Conservation (phyloP, 1,140 invertebrate genomes). For the Papilio polyxenes region DNA sequence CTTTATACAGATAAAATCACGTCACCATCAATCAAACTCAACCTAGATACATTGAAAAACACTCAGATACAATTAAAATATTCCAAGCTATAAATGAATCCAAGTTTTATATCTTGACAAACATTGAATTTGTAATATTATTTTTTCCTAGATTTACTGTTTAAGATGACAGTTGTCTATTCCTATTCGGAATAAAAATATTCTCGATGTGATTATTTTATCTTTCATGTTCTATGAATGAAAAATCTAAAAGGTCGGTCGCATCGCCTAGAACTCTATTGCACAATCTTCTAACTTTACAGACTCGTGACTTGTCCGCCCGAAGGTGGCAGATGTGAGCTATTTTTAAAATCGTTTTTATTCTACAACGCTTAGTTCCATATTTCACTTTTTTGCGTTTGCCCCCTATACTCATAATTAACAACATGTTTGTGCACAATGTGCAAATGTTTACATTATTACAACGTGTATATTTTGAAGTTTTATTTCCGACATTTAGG, state of each 20-base stretch:
- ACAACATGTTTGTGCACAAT: slow-evolving; percentile 28
- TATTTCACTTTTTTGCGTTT: slow-evolving; percentile 33
- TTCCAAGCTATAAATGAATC: background rate
- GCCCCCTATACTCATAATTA: slow-evolving; percentile 34
- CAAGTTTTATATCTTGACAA: background rate
- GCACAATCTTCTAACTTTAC: slow-evolving; percentile 24
- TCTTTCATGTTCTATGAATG: slow-evolving; percentile 3
- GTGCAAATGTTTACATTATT: slow-evolving; percentile 33
- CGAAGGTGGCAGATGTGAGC: slow-evolving; percentile 40
- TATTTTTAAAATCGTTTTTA: slow-evolving; percentile 43
- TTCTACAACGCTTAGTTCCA: slow-evolving; percentile 31
- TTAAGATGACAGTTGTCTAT: background rate
- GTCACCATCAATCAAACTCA: background rate
- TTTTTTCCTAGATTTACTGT: background rate
- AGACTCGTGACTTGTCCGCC: slow-evolving; percentile 31
- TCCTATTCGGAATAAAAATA: background rate
- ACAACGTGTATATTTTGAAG: background rate
- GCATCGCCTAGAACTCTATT: background rate
- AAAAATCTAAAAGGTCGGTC: background rate
- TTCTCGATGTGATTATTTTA: background rate
- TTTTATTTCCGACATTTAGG: background rate
- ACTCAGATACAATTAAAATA: background rate
- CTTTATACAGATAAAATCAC: background rate
- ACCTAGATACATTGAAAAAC: background rate
- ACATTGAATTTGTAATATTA: background rate